A percentile compares a stretch with the other conserved stretches of the same genome.
These are phyloP conservation scores for Tyrannus savana DNA, from an alignment of 2,113 vertebrate species.

Conservation along the genomic window DNA sequence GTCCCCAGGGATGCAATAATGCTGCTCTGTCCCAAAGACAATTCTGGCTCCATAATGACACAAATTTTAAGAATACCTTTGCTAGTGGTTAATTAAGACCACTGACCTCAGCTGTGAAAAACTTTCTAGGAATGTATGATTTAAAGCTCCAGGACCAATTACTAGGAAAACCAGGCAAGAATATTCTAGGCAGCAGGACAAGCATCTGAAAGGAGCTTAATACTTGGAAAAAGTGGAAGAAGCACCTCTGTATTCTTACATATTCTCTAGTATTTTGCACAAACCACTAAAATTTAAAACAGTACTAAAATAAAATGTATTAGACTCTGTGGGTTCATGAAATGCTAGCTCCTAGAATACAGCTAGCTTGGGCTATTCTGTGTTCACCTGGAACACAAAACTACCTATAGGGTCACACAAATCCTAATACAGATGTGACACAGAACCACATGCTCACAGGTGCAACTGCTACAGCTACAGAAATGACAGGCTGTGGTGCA, in stretches of 20 bases:
- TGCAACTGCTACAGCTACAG: background rate
- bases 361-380: background rate
- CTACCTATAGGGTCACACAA: background rate
- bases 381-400: background rate
- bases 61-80: background rate
- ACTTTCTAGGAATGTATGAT: background rate
- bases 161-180: background rate
- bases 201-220: background rate
- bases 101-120: background rate
- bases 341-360: background rate
- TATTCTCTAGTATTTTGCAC: background rate
- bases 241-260: background rate
- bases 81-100: background rate
- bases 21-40: background rate
- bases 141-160: background rate
- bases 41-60: background rate
- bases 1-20: background rate
- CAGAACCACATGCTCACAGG: background rate
- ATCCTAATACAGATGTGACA: background rate
- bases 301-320: background rate
- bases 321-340: background rate
- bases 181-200: background rate
- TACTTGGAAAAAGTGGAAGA: background rate
- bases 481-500: background rate
- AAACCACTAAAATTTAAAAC: background rate